phyloP scores from a whole-genome alignment of 2,113 vertebrate genomes.

The Muntiacus reevesi region DNA sequence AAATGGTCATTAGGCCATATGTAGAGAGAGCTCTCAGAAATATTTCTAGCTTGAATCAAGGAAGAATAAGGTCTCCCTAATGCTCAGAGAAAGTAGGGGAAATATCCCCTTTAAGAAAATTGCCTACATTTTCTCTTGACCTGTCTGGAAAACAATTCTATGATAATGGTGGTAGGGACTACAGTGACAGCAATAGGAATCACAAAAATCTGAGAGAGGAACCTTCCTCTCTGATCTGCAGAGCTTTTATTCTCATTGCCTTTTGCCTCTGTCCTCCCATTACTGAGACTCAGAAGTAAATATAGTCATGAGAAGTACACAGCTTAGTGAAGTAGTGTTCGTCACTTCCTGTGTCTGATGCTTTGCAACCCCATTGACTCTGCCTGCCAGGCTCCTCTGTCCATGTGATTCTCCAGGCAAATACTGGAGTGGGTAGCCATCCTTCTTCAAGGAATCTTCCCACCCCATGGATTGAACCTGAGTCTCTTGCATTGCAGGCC shows the following conservation, averaged over 20 bases:
- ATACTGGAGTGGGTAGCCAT: neutral
- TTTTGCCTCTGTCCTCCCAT: neutral
- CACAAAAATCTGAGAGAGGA: neutral
- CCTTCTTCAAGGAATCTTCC: neutral
- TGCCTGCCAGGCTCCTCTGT: neutral
- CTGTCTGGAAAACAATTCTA: neutral
- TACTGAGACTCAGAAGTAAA: neutral
- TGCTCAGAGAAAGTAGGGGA: neutral
- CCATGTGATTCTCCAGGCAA: neutral
- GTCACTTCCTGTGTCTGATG: neutral
- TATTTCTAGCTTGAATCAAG: neutral
- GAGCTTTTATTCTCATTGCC: neutral
- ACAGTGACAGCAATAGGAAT: neutral
- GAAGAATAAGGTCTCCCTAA: neutral
- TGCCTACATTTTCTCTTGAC: neutral
- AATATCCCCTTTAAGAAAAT: neutral
- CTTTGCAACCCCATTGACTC: neutral
- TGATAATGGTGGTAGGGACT: neutral
- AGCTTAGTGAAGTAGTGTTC: neutral
- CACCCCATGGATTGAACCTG: neutral
- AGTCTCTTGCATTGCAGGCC: neutral
- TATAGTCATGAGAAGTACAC: neutral
- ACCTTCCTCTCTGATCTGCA: neutral
- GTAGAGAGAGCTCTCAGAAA: neutral
- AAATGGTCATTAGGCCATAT: neutral